Conservation (phyloP, 2,113 vertebrate species). For the Marmota flaviventris region DNA sequence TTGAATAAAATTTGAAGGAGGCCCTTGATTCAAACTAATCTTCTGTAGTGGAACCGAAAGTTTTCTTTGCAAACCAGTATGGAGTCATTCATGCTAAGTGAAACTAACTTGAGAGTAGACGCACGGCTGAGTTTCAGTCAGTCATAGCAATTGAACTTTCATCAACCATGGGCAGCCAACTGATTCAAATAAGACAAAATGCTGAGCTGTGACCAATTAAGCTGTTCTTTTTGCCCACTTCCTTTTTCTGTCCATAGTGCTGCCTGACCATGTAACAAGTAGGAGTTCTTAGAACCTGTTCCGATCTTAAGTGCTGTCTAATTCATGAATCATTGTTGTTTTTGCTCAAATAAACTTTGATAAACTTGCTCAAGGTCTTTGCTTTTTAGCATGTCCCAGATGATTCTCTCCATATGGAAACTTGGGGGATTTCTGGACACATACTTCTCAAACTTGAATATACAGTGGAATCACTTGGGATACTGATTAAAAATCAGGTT, state of each 20-base stretch:
- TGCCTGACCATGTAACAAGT: not conserved
- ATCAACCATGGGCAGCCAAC: not conserved
- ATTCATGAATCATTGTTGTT: not conserved
- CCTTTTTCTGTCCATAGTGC: not conserved
- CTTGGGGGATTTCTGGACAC: constrained; percentile 5
- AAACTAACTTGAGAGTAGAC: not conserved
- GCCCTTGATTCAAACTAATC: not conserved
- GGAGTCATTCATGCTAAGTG: not conserved
- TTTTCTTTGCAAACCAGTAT: not conserved
- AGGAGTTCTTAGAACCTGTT: not conserved
- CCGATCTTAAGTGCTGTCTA: not conserved
- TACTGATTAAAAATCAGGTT: not conserved
- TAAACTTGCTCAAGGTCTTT: constrained; percentile 11
- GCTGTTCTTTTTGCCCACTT: not conserved
- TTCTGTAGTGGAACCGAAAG: not conserved
- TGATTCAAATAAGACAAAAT: not conserved
- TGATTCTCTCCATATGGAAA: not conserved
- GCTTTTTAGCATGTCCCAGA: not conserved
- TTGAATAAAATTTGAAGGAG: not conserved
- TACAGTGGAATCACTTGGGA: not conserved
- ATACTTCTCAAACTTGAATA: not conserved
- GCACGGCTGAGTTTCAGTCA: not conserved
- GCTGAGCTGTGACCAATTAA: not conserved
- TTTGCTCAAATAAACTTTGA: not conserved
- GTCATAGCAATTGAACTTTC: not conserved